Evolutionary conservation across 2,113 vertebrate genomes (phyloP).

Genomic region (Pantherophis guttatus): DNA sequence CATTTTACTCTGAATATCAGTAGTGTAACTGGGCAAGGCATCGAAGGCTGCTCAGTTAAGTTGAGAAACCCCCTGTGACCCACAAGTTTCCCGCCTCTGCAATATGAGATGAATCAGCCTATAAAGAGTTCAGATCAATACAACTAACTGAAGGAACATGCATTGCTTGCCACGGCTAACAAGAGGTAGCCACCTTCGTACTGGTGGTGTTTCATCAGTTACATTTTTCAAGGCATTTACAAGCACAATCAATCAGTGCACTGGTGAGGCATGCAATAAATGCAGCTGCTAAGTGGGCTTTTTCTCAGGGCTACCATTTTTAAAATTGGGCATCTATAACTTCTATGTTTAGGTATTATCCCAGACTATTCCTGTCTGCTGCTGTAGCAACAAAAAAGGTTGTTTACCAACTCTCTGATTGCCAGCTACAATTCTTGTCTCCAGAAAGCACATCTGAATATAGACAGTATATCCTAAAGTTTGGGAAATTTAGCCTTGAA

Average conservation of each 20-base stretch:
- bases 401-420: neutral
- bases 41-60: neutral
- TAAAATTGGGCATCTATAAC: neutral
- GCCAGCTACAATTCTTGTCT: neutral
- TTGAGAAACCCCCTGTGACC: neutral
- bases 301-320: neutral
- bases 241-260: neutral
- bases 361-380: neutral
- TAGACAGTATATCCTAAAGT: neutral
- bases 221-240: neutral
- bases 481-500: neutral
- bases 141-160: neutral
- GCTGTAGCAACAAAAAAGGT: neutral
- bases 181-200: neutral
- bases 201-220: neutral
- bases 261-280: neutral
- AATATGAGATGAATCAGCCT: neutral
- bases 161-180: neutral
- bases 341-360: neutral
- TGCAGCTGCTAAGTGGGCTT: neutral
- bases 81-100: neutral
- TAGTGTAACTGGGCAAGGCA: neutral
- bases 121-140: neutral
- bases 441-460: neutral
- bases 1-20: neutral